phyloP scores from a whole-genome alignment of 2,797 vertebrate genomes.

The Typhlichthys eigenmanni region DNA sequence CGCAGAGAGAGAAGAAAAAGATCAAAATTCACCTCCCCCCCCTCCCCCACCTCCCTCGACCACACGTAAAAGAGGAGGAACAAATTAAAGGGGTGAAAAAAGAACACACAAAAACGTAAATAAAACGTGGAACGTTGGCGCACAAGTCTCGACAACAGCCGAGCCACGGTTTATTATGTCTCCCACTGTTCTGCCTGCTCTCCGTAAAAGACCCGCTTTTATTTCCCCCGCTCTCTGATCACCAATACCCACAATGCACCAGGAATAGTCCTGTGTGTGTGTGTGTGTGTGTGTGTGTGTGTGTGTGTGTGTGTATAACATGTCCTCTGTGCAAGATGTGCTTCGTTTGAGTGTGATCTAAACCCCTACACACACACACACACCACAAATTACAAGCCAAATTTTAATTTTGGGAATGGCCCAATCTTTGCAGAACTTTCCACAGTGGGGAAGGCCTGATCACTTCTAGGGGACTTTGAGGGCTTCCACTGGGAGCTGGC shows the following conservation, averaged over 20 bases:
- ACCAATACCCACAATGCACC: conserved; percentile 61
- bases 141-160: conserved; percentile 32
- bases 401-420: conserved; percentile 71
- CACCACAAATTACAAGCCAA: conserved; percentile 79
- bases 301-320: too few species aligned
- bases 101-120: background rate
- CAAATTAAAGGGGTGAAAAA: too few species aligned
- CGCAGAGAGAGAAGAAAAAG: conserved; percentile 60
- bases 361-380: conserved; percentile 50
- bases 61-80: conserved; percentile 25
- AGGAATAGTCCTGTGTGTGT: conserved; percentile 35
- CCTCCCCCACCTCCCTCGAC: conserved; percentile 11
- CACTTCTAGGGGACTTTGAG: conserved; percentile 57
- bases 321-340: conserved; percentile 54
- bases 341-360: conserved; percentile 62
- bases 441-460: conserved; percentile 64
- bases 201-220: conserved; percentile 47
- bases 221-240: conserved; percentile 64
- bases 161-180: conserved; percentile 56
- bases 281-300: too few species aligned
- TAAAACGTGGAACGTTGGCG: conserved; percentile 20
- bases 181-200: conserved; percentile 48
- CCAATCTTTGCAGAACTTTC: conserved; percentile 74
- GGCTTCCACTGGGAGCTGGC: too few species aligned
- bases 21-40: conserved; percentile 72